Evolutionary conservation across 2,797 vertebrate genomes (phyloP), one percentile per base, ranked within the genome.

Genomic region (Propithecus deckenii): DNA sequence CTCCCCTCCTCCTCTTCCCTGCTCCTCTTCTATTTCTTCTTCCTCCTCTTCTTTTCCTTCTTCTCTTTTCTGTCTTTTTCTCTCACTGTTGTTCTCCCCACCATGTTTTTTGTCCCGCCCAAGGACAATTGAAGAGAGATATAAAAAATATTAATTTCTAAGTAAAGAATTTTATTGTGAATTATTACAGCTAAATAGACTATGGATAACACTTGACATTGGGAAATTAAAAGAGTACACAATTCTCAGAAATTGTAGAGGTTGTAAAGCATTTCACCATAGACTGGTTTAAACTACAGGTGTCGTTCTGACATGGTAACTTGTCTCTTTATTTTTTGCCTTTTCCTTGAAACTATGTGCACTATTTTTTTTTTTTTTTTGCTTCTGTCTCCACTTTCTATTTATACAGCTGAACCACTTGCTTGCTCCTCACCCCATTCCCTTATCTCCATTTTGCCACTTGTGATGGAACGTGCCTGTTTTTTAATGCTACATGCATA

Each of bases 1-100:
- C 11, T n/a, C 20, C 2, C 17, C 12, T 25, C 15, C 20, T 43
- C 1, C 0, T 28, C 6, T 1, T 25, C 12, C 7, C 30, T 25
- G 55, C 55, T 57, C 22, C 22, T 23, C 8, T 57, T 57, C 55
- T 23, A 57, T 10, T 57, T 57, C 22, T 57, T 57, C 55, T 23
- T 57, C 55, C 55, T 57, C 8, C 20, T 55, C 55, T 57, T 23
- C 55, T 57, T 57, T 23, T 15, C 28, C 6, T 6, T 1, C 10
- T 41, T 7, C 20, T 23, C 35, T 1, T 65, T 2, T 35, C 17
- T 50, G 4, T 38, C 0, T 23, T 2, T 50, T 1, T 14, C 4
- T 50, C 23, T 67, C 32, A 38, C 0, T 1, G 43, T 55, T 32
- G 5, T 4, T 69, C 9, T 5, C 7, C 22, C 3, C 5, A 6